Conservation (phyloP, 2,888 invertebrate species). For the Rugalucina vietnamica region DNA sequence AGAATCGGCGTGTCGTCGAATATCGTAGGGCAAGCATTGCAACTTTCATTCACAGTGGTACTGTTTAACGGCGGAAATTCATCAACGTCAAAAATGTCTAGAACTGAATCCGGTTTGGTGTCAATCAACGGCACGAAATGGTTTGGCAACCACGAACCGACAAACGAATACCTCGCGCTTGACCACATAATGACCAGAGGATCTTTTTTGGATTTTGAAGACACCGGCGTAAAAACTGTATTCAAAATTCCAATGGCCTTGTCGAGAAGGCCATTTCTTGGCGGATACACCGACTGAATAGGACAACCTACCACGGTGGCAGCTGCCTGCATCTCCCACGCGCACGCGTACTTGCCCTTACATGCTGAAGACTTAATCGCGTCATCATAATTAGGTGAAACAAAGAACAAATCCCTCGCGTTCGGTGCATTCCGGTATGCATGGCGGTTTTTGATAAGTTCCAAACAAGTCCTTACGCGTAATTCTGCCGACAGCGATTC, state of each 20-base stretch:
- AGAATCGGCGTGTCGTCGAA: neutral
- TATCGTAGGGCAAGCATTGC: neutral
- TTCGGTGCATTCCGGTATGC: neutral
- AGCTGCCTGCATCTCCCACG: neutral
- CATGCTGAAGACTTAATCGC: neutral
- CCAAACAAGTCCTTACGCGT: neutral
- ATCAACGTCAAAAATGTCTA: neutral
- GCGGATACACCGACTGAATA: neutral
- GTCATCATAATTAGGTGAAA: neutral
- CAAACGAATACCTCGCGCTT: neutral
- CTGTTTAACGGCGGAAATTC: neutral
- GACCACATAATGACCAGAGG: neutral
- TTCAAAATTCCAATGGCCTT: neutral
- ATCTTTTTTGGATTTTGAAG: slow-evolving; percentile 8
- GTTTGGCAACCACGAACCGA: slow-evolving; percentile 3
- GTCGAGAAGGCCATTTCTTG: neutral
- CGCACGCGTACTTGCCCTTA: neutral
- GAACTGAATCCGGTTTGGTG: neutral
- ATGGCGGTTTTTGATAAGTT: neutral
- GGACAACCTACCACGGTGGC: neutral
- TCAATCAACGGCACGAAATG: slow-evolving; percentile 5
- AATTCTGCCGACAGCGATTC: neutral
- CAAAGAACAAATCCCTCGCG: neutral
- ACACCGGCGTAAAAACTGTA: neutral
- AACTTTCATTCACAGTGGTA: neutral